Percentiles rank a stretch among this genome's conserved stretches.
Conservation (phyloP, 2,113 vertebrate genomes). For the Cephalopterus ornatus region DNA sequence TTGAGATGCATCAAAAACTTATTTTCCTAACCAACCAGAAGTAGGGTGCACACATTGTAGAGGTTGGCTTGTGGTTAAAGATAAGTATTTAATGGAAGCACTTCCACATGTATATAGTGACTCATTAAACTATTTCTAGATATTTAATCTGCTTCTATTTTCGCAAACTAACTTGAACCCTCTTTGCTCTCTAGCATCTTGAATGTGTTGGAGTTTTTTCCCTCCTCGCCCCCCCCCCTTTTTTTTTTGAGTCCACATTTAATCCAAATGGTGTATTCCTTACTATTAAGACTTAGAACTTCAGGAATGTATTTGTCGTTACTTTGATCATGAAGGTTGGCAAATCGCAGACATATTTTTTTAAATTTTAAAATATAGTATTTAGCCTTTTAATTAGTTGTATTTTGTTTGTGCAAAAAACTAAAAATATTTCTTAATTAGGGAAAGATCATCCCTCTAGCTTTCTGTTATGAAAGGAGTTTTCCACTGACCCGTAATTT, state of each 20-base stretch:
- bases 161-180: constrained; percentile 41
- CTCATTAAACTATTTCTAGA: constrained; percentile 57
- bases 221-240: fast-evolving
- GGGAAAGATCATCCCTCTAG: background rate
- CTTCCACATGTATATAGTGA: constrained; percentile 44
- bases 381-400: background rate
- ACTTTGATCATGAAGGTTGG: background rate
- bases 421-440: background rate
- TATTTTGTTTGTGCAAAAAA: background rate
- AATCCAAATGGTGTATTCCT: background rate
- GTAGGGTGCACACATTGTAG: constrained; percentile 28
- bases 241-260: background rate
- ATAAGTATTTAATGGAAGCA: constrained; percentile 44
- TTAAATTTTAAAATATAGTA: background rate
- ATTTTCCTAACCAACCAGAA: constrained; percentile 61
- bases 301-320: background rate
- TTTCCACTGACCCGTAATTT: background rate
- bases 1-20: constrained; percentile 60
- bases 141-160: constrained; percentile 50
- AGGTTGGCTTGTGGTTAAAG: constrained; percentile 40
- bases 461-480: background rate
- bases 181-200: constrained; percentile 60
- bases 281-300: background rate
- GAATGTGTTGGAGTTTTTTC: constrained; percentile 26
- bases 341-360: background rate